Evolutionary conservation across 2,113 vertebrate genomes (phyloP), one percentile per base, ranked within the genome.

Genomic region (Tetraodon nigroviridis): DNA sequence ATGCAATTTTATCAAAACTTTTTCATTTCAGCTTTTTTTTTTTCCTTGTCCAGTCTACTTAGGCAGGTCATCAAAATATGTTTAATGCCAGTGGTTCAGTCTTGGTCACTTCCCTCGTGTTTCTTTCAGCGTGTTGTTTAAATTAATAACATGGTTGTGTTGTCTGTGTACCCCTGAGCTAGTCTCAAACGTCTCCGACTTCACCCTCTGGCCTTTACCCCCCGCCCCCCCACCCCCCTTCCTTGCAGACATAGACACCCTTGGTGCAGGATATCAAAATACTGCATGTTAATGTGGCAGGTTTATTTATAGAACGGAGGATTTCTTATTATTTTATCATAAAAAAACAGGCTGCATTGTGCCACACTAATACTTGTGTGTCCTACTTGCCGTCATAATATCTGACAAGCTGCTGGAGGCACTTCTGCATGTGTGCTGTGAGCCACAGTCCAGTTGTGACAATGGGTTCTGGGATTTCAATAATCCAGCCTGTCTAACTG

Each of bases 91-190:
- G 40, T 29, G 20, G 61, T 73, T 70, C 55, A 62, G 19, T 41
- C 68, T 51, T 55, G 69, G 78, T 71, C 46, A 4, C 56, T 76
- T 61, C 74, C 73, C 74, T 71, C 53, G 57, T 65, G 66, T 85
- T 81, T 85, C 79, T 82, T 81, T 79, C 69, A 76, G 73, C 61
- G 58, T 80, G 54, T 58, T 75, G 75, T 84, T 81, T 79, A 79
- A 84, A 83, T 81, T 71, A 80, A 75, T 69, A 71, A 50, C 57
- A 56, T 22, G 45, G 61, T 68, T 61, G 61, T 65, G 58, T 61
- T 75, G 73, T 76, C 79, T 76, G 67, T 18, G 17, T 69, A 55
- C 63, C 82, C 70, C 61, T n/a, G 32, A 80, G 73, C 71, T 60
- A 55, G 20, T 44, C 64, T 81, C 71, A 82, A 75, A 84, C 71